Evolutionary conservation across 2,888 invertebrate species (phyloP), one percentile per base, ranked within the genome.

Genomic region (Beris chalybata): DNA sequence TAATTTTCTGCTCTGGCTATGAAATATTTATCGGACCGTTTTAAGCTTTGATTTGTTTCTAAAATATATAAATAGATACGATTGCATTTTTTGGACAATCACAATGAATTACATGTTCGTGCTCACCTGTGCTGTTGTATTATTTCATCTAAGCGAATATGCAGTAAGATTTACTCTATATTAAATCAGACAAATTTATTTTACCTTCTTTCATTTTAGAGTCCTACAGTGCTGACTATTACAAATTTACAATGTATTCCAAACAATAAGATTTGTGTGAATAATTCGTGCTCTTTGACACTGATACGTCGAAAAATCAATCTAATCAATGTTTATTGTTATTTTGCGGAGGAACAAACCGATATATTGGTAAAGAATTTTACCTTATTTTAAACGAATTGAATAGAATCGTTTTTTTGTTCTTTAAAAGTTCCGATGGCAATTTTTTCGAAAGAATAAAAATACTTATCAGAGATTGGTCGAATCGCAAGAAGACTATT

Each of bases 401-500:
- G n/a, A 6, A 11, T 15, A 13, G n/a, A 11, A 6, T 6, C 7
- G 22, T 22, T 22, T 22, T 22, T 48, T 52, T 11, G 9, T 22
- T 15, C 31, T 54, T 30, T 3, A 22, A 22, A 7, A 54, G 54
- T 54, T 54, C 12, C n/a, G 30, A 54, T 22, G 29, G 7, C 54
- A 54, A 31, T 29, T 54, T 31, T 54, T 31, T 12, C 30, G 31
- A 54, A 54, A 54, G 30, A 15, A 4, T n/a, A 4, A 9, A 31
- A 31, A 13, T 31, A 54, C 13, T 15, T 29, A 5, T 32, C 29
- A 54, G 5, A 22, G 13, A 31, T 9, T 54, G 31, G 4, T 54
- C n/a, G 31, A 54, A 32, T 4, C 31, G 4, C n/a, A 12, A 7
- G 54, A 54, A 31, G 54, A 54, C 31, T 54, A 31, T 32, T 54